A percentile compares a stretch with the other conserved stretches of the same genome.
phyloP scores from a whole-genome alignment of 35 echinoderm and acorn worm genomes.

The Hemicentrotus pulcherrimus region DNA sequence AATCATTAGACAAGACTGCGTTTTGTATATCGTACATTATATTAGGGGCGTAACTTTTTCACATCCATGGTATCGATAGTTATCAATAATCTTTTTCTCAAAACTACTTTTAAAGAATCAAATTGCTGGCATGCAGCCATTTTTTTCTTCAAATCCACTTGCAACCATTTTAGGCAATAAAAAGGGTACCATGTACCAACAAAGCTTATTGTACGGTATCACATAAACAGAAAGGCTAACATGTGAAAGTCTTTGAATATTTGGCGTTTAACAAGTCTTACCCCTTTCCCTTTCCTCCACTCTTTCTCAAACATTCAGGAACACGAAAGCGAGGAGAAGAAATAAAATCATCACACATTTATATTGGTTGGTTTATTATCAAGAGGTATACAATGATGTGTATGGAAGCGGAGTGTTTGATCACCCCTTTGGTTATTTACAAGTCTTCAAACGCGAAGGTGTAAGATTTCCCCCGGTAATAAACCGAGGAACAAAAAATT shows the following conservation, averaged over 20 bases:
- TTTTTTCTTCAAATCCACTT: background rate
- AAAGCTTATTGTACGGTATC: background rate
- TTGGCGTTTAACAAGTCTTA: background rate
- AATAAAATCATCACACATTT: background rate
- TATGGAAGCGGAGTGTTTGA: slow-evolving; percentile 10
- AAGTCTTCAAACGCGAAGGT: slow-evolving; percentile 29
- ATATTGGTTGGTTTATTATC: slow-evolving; percentile 32
- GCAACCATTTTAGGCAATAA: background rate
- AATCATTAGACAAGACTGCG: too few species aligned
- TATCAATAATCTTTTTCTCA: too few species aligned
- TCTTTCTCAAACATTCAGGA: background rate
- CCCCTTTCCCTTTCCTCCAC: background rate
- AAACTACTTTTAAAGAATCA: too few species aligned
- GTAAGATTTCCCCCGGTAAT: slow-evolving; percentile 35
- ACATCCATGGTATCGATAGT: too few species aligned
- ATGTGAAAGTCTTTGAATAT: background rate
- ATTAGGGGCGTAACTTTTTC: too few species aligned
- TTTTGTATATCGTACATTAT: too few species aligned
- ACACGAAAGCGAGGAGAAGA: background rate
- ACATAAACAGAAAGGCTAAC: background rate
- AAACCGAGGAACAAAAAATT: slow-evolving; percentile 31
- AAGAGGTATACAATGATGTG: slow-evolving; percentile 18
- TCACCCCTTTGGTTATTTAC: slow-evolving; percentile 33
- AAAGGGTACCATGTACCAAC: background rate
- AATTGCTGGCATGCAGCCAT: background rate